A percentile compares a stretch with the other conserved stretches of the same genome.
Evolutionary conservation across 2,888 invertebrate species (phyloP).

Genomic region (Apocheima hispidaria): DNA sequence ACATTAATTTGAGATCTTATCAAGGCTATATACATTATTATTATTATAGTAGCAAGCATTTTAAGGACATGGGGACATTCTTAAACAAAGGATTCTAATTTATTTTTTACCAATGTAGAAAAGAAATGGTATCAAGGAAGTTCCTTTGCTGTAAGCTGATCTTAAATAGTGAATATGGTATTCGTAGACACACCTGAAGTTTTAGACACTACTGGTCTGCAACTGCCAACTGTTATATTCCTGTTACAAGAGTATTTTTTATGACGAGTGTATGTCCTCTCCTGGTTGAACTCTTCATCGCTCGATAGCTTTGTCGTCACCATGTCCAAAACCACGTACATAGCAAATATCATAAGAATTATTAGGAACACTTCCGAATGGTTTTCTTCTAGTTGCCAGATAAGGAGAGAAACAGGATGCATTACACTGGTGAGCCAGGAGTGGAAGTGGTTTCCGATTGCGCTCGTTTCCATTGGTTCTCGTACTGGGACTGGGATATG

Average conservation of each 20-base stretch:
- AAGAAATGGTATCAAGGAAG: not conserved
- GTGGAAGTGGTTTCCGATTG: slow-evolving; percentile 1
- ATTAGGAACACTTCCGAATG: slow-evolving; percentile 48
- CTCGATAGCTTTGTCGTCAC: not conserved
- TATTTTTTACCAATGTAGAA: not conserved
- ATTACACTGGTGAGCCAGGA: slow-evolving; percentile 13
- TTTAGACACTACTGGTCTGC: not conserved
- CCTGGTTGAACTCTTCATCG: not conserved
- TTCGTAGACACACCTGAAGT: slow-evolving; percentile 4
- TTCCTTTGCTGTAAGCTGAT: too few relatives aligned
- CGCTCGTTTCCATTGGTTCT: slow-evolving; percentile 10
- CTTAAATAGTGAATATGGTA: slow-evolving; percentile 8
- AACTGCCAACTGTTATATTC: not conserved
- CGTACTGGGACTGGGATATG: not conserved
- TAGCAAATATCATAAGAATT: slow-evolving; percentile 47
- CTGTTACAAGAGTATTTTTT: too few relatives aligned
- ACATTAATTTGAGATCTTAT: not conserved
- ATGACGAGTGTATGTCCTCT: not conserved
- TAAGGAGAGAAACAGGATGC: slow-evolving; percentile 13
- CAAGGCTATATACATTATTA: slow-evolving; percentile 1
- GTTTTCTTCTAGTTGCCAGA: slow-evolving; percentile 51
- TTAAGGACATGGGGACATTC: not conserved
- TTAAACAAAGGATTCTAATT: not conserved
- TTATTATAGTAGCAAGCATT: slow-evolving; percentile 4
- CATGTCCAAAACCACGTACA: slow-evolving; percentile 30